Evolutionary conservation across 2,113 vertebrate species (phyloP).

Genomic region (Dryoscopus gambensis): DNA sequence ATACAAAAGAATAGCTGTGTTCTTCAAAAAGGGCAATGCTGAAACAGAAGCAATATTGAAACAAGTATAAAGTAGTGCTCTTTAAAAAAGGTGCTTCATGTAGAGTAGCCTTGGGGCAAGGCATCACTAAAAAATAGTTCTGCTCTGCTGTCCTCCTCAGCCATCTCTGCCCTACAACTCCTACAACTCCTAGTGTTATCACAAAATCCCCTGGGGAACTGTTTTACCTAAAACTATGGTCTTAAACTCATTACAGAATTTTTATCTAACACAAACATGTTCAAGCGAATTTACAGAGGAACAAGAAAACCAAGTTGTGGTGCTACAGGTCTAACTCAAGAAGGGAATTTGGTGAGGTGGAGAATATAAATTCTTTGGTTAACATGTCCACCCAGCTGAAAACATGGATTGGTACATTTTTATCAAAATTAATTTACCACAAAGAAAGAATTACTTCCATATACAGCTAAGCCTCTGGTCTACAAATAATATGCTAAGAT

Average conservation of each 20-base stretch:
- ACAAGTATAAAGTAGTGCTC: background rate
- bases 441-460: background rate
- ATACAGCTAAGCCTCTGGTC: background rate
- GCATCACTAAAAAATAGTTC: background rate
- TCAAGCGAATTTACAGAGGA: background rate
- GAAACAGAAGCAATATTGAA: constrained; percentile 34
- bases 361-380: background rate
- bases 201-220: background rate
- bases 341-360: background rate
- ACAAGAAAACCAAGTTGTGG: background rate
- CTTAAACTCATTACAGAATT: background rate
- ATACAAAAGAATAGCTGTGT: constrained; percentile 92
- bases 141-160: background rate
- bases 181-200: fast-evolving
- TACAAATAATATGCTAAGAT: background rate
- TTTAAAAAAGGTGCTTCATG: background rate
- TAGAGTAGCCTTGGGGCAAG: background rate
- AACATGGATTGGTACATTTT: background rate
- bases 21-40: constrained; percentile 94
- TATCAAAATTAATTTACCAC: background rate
- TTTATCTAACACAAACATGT: background rate
- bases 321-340: background rate
- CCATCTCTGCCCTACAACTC: background rate
- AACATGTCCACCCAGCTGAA: background rate
- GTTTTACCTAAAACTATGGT: background rate